Conservation (phyloP, 1,140 invertebrate genomes). For the Whitmania pigra region DNA sequence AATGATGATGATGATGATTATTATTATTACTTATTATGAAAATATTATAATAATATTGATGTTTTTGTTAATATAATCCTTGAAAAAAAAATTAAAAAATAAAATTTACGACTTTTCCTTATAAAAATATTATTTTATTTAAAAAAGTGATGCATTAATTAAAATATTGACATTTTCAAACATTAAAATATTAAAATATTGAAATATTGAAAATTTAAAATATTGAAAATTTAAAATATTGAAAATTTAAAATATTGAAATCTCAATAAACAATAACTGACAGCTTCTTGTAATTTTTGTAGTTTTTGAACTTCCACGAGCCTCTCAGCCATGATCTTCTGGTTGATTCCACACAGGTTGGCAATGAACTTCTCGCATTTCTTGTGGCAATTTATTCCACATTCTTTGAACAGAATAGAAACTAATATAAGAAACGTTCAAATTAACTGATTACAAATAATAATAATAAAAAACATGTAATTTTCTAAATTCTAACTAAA, state of each 20-base stretch:
- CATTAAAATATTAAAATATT: too few relatives aligned
- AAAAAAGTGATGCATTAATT: too few relatives aligned
- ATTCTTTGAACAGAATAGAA: slow-evolving; percentile 50
- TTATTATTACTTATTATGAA: background rate
- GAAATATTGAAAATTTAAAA: too few relatives aligned
- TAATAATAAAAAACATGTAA: too few relatives aligned
- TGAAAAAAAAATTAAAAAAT: too few relatives aligned
- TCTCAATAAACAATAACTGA: background rate
- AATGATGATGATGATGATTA: background rate
- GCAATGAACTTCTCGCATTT: slow-evolving; percentile 93
- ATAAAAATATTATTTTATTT: too few relatives aligned
- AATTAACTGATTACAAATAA: background rate
- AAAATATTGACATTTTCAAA: too few relatives aligned
- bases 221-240: too few relatives aligned
- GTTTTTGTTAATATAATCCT: too few relatives aligned
- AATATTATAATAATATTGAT: background rate
- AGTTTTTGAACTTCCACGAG: slow-evolving; percentile 43
- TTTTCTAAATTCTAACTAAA: too few relatives aligned
- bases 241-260: too few relatives aligned
- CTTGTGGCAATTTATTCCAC: slow-evolving; percentile 88
- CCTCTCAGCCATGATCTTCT: slow-evolving; percentile 88
- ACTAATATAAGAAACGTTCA: background rate
- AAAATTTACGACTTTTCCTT: too few relatives aligned
- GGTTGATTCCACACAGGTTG: slow-evolving; percentile 92
- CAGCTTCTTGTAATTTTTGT: background rate